Conservation (phyloP, 2,113 vertebrate species). For the Lepisosteus osseus region DNA sequence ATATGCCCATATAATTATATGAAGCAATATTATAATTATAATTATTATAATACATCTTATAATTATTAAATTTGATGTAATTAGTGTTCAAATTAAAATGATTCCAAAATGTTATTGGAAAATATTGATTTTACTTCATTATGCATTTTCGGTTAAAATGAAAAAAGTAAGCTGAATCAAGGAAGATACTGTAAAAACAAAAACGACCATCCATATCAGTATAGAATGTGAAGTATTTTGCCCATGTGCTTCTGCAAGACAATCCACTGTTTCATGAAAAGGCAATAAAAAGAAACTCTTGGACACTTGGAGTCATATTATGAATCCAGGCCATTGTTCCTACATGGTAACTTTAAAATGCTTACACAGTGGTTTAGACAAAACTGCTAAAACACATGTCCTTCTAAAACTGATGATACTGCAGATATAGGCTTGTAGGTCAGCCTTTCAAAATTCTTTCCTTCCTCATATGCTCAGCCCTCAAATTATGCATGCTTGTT, state of each 20-base stretch:
- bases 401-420: neutral
- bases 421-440: neutral
- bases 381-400: neutral
- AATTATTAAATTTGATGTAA: too few species aligned
- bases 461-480: neutral
- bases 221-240: slow-evolving; percentile 67
- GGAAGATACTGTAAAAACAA: neutral
- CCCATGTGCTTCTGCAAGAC: slow-evolving; percentile 38
- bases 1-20: too few species aligned
- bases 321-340: slow-evolving; percentile 63
- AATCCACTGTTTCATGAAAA: slow-evolving; percentile 13
- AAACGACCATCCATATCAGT: slow-evolving; percentile 16
- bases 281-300: slow-evolving; percentile 16
- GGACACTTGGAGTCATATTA: slow-evolving; percentile 38
- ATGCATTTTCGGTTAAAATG: too few species aligned
- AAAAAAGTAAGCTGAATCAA: too few species aligned
- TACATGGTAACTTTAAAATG: neutral
- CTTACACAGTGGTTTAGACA: neutral
- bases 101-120: too few species aligned
- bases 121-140: too few species aligned
- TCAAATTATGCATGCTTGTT: neutral
- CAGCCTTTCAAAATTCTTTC: neutral
- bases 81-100: too few species aligned
- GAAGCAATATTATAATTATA: too few species aligned
- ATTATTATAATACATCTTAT: too few species aligned